A percentile compares a stretch with the other conserved stretches of the same genome.
Conservation (phyloP, 2,113 vertebrate species). For the Pantherophis guttatus region DNA sequence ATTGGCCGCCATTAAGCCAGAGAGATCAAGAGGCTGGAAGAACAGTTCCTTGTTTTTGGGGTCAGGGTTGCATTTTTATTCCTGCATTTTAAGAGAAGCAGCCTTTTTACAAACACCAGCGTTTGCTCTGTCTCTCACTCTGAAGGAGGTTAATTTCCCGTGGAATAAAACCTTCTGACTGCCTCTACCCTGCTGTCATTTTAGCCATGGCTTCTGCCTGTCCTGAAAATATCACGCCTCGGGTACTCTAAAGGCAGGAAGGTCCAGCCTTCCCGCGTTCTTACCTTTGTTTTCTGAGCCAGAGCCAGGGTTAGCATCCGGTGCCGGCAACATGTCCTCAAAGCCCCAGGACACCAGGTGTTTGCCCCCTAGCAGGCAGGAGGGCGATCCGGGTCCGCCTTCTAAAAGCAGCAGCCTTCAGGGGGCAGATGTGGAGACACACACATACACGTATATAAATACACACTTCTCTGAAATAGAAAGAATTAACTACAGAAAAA, state of each 20-base stretch:
- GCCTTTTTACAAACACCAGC: neutral
- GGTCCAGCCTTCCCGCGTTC: neutral
- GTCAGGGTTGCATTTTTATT: neutral
- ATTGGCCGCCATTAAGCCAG: neutral
- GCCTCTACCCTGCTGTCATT: too few species aligned
- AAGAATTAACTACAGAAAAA: neutral
- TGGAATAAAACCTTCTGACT: neutral
- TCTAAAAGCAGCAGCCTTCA: conserved; percentile 91
- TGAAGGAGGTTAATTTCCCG: neutral
- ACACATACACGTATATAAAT: neutral
- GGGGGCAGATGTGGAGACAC: conserved; percentile 28
- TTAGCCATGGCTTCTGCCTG: neutral
- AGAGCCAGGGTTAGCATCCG: conserved; percentile 84
- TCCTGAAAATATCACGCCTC: neutral
- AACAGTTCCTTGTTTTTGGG: neutral
- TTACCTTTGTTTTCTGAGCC: conserved; percentile 92
- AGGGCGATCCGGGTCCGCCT: conserved; percentile 94
- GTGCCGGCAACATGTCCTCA: conserved; percentile 95
- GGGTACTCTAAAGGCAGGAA: neutral
- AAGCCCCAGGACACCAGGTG: conserved; percentile 98
- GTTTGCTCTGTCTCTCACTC: neutral
- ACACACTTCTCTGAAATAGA: neutral
- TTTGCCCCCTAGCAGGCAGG: conserved; percentile 93
- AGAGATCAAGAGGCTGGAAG: neutral
- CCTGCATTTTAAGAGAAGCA: too few species aligned